Base-by-base conservation (phyloP, 2,888 invertebrate species). In the Oxycera nigricornis region DNA sequence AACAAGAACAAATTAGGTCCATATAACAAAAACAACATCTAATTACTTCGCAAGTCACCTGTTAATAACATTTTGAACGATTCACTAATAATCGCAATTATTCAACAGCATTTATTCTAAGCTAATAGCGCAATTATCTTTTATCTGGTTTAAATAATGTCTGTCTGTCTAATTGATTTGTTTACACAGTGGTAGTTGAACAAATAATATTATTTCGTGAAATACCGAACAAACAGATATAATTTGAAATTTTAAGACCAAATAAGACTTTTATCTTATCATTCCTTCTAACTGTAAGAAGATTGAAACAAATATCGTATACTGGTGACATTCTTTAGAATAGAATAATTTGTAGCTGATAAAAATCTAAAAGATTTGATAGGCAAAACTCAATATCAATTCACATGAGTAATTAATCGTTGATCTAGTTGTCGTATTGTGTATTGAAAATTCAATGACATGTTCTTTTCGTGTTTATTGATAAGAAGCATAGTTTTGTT, bases 191-290 rank as follows among this genome's bases (percentile, higher is more conserved):
- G 31, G 61, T 61, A 61, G 61, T 61, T 61, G 20, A 59, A 14
- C 59, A 30, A 59, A 59, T 59, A 59, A 9, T 28, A 59, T n/a
- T n/a, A 31, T 14, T 59, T 31, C 61, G 35, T 30, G 31, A 61
- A 61, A 61, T 61, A 61, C 61, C 61, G 35, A 61, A 26, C 17
- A 61, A 61, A 61, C 61, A 61, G 9, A 28, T n/a, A 61, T 61
- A 30, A 61, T 61, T 30, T 6, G 9, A 6, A 61, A 61, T 4
- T 31, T 31, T 61, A 31, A 61, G 24, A 31, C 61, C 20, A 61
- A 17, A 17, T 61, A 61, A 61, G 3, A 61, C n/a, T 31, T 31
- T 61, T 61, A 61, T 61, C 61, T 30, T 17, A 61, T 61, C 61
- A n/a, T 17, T 30, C 26, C 26, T 57, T 61, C 61, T 61, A 61